Conservation (phyloP, 1,140 invertebrate genomes). For the Bilobella aurantiaca region DNA sequence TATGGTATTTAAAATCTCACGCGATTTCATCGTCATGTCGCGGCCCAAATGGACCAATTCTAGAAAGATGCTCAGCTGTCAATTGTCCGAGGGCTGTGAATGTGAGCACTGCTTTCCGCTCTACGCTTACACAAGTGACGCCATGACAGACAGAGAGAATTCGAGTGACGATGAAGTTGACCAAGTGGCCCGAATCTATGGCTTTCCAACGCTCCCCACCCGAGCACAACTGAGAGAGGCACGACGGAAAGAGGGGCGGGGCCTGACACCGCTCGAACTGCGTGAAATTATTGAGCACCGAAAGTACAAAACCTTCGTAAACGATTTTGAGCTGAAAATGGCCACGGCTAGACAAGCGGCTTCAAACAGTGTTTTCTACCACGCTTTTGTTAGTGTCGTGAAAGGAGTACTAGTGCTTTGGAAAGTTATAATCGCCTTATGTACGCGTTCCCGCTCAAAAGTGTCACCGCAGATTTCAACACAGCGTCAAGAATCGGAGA, state of each 20-base stretch:
- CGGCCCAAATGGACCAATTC: background rate
- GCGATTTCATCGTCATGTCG: background rate
- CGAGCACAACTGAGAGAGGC: background rate
- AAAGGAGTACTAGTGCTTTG: too few species aligned
- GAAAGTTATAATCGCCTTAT: too few species aligned
- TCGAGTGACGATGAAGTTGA: background rate
- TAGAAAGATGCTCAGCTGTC: background rate
- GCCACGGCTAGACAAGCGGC: background rate
- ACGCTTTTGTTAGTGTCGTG: too few species aligned
- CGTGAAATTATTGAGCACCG: background rate
- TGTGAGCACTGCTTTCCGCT: background rate
- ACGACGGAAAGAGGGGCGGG: background rate
- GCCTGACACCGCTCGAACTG: background rate
- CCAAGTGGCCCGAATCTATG: background rate
- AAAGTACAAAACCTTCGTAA: background rate
- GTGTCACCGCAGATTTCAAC: too few species aligned
- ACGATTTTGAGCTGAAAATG: background rate
- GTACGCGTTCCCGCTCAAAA: too few species aligned
- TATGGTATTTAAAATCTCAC: too few species aligned
- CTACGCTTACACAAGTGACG: background rate
- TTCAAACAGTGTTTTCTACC: background rate
- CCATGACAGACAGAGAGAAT: background rate
- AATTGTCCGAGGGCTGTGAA: background rate
- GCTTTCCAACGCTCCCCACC: background rate
- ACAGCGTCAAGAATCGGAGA: too few species aligned